Conservation (phyloP, 2,797 vertebrate species). For the Mus minutoides region DNA sequence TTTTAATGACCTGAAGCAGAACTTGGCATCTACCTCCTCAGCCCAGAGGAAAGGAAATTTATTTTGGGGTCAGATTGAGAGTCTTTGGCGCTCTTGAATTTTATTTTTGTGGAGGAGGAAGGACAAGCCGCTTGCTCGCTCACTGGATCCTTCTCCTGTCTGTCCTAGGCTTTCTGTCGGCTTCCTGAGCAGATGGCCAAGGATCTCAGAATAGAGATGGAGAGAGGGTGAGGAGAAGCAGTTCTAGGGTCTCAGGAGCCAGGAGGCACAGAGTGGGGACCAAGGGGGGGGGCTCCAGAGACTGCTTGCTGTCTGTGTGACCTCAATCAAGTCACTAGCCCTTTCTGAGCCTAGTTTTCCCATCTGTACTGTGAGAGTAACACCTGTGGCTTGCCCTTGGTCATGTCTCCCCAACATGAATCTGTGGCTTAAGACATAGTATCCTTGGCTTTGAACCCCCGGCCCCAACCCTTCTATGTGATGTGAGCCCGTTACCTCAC, state of each 20-base stretch:
- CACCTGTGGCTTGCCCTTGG: neutral
- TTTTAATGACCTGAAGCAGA: constrained; percentile 83
- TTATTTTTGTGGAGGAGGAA: constrained; percentile 59
- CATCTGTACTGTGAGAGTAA: neutral
- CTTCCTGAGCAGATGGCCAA: neutral
- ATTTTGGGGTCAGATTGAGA: constrained; percentile 70
- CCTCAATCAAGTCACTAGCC: neutral
- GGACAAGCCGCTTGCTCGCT: neutral
- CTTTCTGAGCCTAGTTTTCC: neutral
- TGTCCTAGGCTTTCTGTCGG: neutral
- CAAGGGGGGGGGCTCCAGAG: neutral
- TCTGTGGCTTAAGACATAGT: neutral
- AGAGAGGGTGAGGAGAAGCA: neutral
- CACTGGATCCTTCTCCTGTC: neutral
- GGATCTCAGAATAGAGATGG: neutral
- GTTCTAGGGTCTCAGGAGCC: neutral
- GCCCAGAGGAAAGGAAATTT: constrained; percentile 76
- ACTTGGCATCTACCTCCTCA: constrained; percentile 78
- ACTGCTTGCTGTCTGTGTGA: neutral
- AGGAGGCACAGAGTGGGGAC: neutral
- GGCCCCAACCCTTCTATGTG: neutral
- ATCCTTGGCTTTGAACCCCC: neutral
- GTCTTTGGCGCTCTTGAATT: constrained; percentile 66
- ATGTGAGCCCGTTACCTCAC: neutral
- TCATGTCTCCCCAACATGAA: neutral